Evolutionary conservation across 2,888 invertebrate genomes (phyloP).

Genomic region (Philhelius pedissequus): DNA sequence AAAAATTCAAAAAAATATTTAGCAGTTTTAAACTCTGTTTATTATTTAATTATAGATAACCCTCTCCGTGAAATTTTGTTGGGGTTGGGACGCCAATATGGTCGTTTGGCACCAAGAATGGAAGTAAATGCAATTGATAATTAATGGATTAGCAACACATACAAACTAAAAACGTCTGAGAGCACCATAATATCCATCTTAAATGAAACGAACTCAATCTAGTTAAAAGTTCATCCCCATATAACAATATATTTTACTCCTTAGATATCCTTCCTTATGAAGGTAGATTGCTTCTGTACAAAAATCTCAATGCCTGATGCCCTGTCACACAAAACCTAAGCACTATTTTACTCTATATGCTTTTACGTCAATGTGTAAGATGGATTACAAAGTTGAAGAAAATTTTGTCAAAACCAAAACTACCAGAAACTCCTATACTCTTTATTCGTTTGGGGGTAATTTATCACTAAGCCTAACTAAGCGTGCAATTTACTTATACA

Average conservation of each 20-base stretch:
- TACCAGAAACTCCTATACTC: neutral
- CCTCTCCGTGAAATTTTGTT: too few species aligned
- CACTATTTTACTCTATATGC: neutral
- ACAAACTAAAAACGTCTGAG: neutral
- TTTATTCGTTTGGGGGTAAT: conserved; percentile 24
- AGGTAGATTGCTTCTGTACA: neutral
- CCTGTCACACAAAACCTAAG: neutral
- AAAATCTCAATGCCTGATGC: neutral
- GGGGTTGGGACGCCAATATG: neutral
- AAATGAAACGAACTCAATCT: conserved; percentile 1
- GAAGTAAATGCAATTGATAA: conserved; percentile 35
- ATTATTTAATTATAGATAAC: too few species aligned
- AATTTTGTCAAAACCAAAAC: neutral
- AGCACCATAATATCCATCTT: neutral
- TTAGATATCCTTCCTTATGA: neutral
- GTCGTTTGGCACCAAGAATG: neutral
- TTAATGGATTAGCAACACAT: conserved; percentile 40
- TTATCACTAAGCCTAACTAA: conserved; percentile 66
- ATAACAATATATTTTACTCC: neutral
- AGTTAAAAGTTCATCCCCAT: too few species aligned
- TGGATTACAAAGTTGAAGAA: neutral
- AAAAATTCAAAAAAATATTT: neutral
- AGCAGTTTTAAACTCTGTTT: too few species aligned
- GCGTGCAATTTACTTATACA: conserved; percentile 62
- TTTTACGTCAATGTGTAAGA: neutral